phyloP scores from a whole-genome alignment of 2,888 invertebrate genomes.

The Leuctra nigra region DNA sequence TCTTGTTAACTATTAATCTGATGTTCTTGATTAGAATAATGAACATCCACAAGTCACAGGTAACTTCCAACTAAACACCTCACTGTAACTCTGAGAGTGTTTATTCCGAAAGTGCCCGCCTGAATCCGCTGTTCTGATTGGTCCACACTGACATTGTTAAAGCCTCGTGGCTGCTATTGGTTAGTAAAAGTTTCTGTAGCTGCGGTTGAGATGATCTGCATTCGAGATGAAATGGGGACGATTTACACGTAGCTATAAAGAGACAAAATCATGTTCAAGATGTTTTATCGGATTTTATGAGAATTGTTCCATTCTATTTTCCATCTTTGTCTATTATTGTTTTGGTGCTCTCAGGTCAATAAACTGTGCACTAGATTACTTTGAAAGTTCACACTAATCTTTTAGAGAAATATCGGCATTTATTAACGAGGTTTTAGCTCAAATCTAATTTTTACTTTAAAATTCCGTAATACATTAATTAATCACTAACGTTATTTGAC shows the following conservation, averaged over 20 bases:
- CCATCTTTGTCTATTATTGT: too few species aligned
- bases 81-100: neutral
- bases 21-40: neutral
- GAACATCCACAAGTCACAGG: slow-evolving; percentile 11
- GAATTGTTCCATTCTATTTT: too few species aligned
- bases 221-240: slow-evolving; percentile 1
- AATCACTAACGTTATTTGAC: too few species aligned
- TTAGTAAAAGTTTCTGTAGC: neutral
- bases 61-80: slow-evolving; percentile 2
- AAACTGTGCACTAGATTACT: too few species aligned
- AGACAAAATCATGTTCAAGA: too few species aligned
- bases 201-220: neutral
- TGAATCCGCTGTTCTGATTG: slow-evolving; percentile 10
- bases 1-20: neutral
- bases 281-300: too few species aligned
- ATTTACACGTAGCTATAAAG: neutral
- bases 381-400: too few species aligned
- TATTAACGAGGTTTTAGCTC: too few species aligned
- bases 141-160: neutral
- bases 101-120: slow-evolving; percentile 16
- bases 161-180: neutral
- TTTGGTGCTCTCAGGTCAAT: too few species aligned
- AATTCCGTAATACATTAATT: too few species aligned
- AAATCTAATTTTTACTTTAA: too few species aligned
- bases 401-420: too few species aligned